Percentiles rank a stretch among this genome's conserved stretches.
phyloP scores from a whole-genome alignment of 53 echinoderm and acorn worm genomes.

The Echinometra lucunter region DNA sequence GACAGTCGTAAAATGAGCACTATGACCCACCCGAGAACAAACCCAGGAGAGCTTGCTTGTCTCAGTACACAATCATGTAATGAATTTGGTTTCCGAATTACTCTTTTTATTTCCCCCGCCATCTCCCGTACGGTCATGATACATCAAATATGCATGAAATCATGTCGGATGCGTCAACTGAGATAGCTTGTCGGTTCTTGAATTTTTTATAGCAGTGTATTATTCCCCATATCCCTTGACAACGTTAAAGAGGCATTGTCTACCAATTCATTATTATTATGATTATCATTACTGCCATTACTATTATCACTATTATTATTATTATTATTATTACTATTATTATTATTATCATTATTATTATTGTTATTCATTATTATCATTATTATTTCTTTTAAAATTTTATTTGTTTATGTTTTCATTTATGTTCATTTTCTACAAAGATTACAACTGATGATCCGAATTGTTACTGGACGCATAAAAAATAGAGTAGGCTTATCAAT shows the following conservation, averaged over 20 bases:
- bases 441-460: too few relatives aligned
- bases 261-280: too few relatives aligned
- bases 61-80: background rate
- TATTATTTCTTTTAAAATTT: too few relatives aligned
- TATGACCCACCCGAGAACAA: background rate
- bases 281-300: too few relatives aligned
- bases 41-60: background rate
- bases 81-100: background rate
- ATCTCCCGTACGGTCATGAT: background rate
- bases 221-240: background rate
- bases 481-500: too few relatives aligned
- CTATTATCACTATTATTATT: too few relatives aligned
- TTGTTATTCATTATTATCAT: too few relatives aligned
- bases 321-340: too few relatives aligned
- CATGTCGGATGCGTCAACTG: background rate
- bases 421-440: too few relatives aligned
- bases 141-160: background rate
- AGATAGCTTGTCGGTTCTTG: background rate
- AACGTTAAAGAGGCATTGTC: background rate
- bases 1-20: background rate
- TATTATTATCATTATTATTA: too few relatives aligned
- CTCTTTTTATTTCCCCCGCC: background rate
- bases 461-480: too few relatives aligned
- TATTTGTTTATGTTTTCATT: too few relatives aligned
- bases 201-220: background rate